phyloP scores from a whole-genome alignment of 1,140 invertebrate genomes.

The Drosophila biarmipes region DNA sequence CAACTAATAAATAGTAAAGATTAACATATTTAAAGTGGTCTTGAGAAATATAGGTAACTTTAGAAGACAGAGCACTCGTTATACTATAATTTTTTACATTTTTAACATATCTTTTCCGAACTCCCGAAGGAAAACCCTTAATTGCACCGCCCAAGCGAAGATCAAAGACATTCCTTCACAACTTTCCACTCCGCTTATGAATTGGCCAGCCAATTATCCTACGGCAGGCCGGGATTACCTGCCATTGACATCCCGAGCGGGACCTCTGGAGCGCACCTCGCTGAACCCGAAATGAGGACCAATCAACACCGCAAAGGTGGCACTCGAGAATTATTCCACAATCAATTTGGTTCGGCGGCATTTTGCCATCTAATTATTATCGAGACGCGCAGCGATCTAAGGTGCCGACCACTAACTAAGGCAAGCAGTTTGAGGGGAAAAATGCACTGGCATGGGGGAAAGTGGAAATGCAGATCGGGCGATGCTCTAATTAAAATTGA shows the following conservation, averaged over 20 bases:
- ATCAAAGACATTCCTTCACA: slow-evolving; percentile 18
- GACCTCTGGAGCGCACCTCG: slow-evolving; percentile 39
- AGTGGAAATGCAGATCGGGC: slow-evolving; percentile 57
- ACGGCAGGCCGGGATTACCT: neutral
- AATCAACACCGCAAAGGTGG: slow-evolving; percentile 75
- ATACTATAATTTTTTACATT: no score
- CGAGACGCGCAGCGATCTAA: slow-evolving; percentile 28
- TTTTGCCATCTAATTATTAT: slow-evolving; percentile 83
- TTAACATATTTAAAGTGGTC: no score
- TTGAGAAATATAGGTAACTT: no score
- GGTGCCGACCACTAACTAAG: slow-evolving; percentile 52
- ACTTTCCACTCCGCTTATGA: slow-evolving; percentile 24
- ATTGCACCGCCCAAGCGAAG: neutral
- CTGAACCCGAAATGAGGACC: slow-evolving; percentile 23
- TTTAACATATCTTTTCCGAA: neutral
- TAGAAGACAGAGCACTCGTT: no score
- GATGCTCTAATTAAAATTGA: slow-evolving; percentile 80
- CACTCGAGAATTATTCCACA: slow-evolving; percentile 76
- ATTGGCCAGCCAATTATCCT: slow-evolving; percentile 8
- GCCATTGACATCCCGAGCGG: slow-evolving; percentile 6
- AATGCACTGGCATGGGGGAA: slow-evolving; percentile 24
- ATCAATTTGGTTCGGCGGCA: slow-evolving; percentile 75
- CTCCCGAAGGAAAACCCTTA: neutral
- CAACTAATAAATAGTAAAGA: no score
- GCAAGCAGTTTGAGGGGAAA: slow-evolving; percentile 3